These are phyloP conservation scores for Fregata magnificens DNA, from an alignment of 2,113 vertebrate genomes.

Conservation along the genomic window DNA sequence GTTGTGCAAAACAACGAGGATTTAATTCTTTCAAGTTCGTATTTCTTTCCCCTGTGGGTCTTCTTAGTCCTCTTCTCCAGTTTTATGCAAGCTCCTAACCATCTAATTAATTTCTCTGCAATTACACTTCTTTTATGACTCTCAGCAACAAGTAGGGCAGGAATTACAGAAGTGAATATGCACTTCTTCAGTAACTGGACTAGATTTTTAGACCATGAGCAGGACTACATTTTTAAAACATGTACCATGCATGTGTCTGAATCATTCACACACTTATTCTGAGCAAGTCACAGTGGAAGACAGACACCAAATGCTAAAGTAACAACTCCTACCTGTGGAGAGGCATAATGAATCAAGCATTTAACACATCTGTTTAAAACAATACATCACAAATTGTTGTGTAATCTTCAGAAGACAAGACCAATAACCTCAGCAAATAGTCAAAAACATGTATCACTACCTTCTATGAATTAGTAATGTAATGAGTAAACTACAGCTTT, in stretches of 20 bases:
- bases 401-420: neutral
- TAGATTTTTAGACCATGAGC: neutral
- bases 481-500: neutral
- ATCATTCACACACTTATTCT: neutral
- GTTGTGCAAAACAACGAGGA: neutral
- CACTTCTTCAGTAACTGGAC: neutral
- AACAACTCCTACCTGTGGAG: neutral
- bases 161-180: neutral
- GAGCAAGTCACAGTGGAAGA: neutral
- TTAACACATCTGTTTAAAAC: neutral
- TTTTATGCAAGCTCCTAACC: neutral
- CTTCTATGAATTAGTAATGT: neutral
- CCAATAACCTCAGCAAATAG: neutral
- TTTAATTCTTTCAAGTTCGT: neutral
- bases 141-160: neutral
- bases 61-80: neutral
- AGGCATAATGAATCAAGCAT: neutral
- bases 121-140: neutral
- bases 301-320: neutral
- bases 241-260: neutral
- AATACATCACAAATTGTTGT: neutral
- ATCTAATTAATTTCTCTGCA: neutral
- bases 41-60: neutral
- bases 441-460: neutral
- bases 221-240: neutral